Percentiles rank a stretch among this genome's conserved stretches.
Evolutionary conservation across 2,888 invertebrate species (phyloP).

Genomic region (Plebejus argus): DNA sequence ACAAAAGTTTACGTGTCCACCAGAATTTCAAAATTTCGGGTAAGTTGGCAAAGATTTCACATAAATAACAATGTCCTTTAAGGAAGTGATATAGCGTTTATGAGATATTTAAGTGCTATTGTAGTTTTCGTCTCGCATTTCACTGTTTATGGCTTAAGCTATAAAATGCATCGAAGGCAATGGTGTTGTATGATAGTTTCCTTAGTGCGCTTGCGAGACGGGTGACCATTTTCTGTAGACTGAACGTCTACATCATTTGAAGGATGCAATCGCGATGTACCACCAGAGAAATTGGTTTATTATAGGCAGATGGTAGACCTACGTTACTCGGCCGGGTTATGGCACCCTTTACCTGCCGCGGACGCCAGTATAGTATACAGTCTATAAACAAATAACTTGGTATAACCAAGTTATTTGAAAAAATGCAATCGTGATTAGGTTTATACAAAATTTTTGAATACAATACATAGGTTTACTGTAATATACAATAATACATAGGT

Average conservation of each 20-base stretch:
- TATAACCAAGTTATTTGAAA: too few species aligned
- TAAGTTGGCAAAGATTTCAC: slow-evolving; percentile 42
- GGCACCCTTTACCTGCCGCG: too few species aligned
- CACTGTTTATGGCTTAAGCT: slow-evolving; percentile 62
- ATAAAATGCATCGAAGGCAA: slow-evolving; percentile 76
- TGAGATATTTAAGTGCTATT: slow-evolving; percentile 69
- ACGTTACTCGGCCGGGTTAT: background rate
- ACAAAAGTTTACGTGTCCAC: slow-evolving; percentile 54
- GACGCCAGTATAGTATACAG: too few species aligned
- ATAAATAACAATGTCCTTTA: slow-evolving; percentile 64
- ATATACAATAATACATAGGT: too few species aligned
- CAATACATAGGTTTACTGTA: too few species aligned
- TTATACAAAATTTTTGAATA: too few species aligned
- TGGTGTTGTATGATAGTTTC: slow-evolving; percentile 53
- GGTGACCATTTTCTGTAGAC: slow-evolving; percentile 45
- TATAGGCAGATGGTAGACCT: background rate
- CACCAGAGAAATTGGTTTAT: background rate
- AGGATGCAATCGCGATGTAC: background rate
- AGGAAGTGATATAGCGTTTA: slow-evolving; percentile 72
- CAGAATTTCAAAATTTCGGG: slow-evolving; percentile 48
- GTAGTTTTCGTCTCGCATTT: slow-evolving; percentile 61
- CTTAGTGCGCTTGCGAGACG: slow-evolving; percentile 46
- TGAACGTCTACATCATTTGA: slow-evolving; percentile 33
- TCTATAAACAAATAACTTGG: too few species aligned
- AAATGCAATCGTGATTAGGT: too few species aligned